Evolutionary conservation across 2,797 vertebrate species (phyloP), one percentile per base, ranked within the genome.

Genomic region (Siniperca undulata): DNA sequence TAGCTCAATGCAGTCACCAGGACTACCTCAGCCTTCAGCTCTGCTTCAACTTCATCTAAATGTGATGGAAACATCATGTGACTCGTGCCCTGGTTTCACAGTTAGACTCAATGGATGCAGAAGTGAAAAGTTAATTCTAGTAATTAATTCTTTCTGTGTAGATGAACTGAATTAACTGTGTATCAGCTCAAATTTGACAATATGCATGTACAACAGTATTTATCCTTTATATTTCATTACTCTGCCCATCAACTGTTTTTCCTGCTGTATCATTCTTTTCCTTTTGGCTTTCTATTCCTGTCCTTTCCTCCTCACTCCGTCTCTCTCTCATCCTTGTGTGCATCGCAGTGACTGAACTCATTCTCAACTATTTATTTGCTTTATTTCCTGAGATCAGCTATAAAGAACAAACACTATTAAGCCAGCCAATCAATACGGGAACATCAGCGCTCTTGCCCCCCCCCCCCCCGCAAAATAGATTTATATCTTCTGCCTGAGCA

Each of bases 331-430:
- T 87, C 82, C 77, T 77, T 14, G 46, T 81, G 78, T 82, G 87
- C 82, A 87, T 90, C 88, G 36, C 81, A 78, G 81, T 83, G 86
- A 91, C 91, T 88, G 86, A 93, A 89, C 92, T 94, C 91, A 88
- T 94, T 94, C 90, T 93, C 87, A 91, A 92, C 93, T 91, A 94
- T 95, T 95, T 94, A 95, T 95, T 95, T 91, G 86, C 92, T 95
- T 96, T 95, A 95, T 96, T 96, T 96, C 94, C 95, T 93, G 93
- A 93, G 95, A 95, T 95, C 94, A 95, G 95, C 95, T 95, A 95
- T 96, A 95, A 95, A 96, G 93, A 95, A 96, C 94, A 96, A 96
- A 96, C 94, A 95, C 95, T 95, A 96, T 97, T 97, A 96, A 95
- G 92, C 82, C 84, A 92, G 88, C 88, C 92, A 95, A 96, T 97